phyloP scores from a whole-genome alignment of 1,140 invertebrate species.

The Augochlora pura region DNA sequence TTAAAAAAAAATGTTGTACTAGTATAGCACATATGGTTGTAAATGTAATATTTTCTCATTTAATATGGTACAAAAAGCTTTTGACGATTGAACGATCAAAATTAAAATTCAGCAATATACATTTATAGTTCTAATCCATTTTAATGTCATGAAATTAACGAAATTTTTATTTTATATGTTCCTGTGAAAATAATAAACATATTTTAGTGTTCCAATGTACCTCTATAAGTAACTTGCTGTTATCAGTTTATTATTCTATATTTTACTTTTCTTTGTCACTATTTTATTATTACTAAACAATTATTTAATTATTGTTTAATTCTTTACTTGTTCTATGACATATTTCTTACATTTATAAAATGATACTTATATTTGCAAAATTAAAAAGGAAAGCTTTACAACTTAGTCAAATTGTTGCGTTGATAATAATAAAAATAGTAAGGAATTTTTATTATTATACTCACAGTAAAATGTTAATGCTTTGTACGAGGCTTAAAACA shows the following conservation, averaged over 20 bases:
- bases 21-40: neutral
- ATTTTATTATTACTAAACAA: too few species aligned
- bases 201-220: neutral
- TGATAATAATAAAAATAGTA: neutral
- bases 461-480: neutral
- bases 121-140: neutral
- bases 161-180: neutral
- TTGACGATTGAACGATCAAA: neutral
- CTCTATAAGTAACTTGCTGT: too few species aligned
- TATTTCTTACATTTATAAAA: neutral
- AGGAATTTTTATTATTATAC: neutral
- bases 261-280: too few species aligned
- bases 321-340: too few species aligned
- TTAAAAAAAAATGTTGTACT: neutral
- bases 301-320: too few species aligned
- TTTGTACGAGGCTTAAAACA: neutral
- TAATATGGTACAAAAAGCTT: neutral
- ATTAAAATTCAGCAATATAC: neutral
- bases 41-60: neutral
- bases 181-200: neutral
- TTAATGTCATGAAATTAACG: neutral
- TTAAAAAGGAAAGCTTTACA: neutral
- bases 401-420: neutral
- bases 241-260: too few species aligned
- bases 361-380: neutral